phyloP scores from a whole-genome alignment of 2,888 invertebrate genomes.

The Chironomus tentans region DNA sequence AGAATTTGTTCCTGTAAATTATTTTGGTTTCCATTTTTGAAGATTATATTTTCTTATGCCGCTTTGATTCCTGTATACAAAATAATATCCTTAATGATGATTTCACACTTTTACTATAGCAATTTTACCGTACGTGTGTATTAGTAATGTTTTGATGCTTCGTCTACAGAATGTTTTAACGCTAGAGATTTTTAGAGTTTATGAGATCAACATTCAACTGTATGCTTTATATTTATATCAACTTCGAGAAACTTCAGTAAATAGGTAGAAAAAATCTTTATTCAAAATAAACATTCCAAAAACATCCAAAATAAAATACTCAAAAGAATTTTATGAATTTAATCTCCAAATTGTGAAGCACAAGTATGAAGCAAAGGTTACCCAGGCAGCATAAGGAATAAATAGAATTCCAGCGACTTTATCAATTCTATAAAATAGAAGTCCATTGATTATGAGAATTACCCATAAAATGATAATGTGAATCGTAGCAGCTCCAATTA shows the following conservation, averaged over 20 bases:
- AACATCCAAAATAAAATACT: no score
- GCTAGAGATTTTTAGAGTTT: not conserved
- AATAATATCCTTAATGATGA: not conserved
- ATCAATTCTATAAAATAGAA: not conserved
- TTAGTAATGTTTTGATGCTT: not conserved
- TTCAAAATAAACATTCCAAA: not conserved
- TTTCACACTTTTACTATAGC: no score
- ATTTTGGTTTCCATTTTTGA: not conserved
- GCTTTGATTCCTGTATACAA: not conserved
- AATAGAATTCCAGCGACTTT: not conserved
- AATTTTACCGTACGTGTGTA: no score
- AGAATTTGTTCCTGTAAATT: not conserved
- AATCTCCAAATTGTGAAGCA: not conserved
- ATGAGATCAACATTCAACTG: not conserved
- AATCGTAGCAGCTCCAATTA: not conserved
- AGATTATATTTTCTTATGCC: not conserved
- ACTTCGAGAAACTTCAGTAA: not conserved
- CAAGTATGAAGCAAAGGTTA: not conserved
- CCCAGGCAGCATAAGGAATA: constrained; percentile 1
- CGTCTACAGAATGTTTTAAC: not conserved
- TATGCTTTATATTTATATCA: not conserved
- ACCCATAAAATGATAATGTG: not conserved
- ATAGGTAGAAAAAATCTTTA: not conserved
- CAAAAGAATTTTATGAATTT: not conserved
- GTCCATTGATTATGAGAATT: not conserved